phyloP scores from a whole-genome alignment of 2,113 vertebrate species.

The Myotis davidii region DNA sequence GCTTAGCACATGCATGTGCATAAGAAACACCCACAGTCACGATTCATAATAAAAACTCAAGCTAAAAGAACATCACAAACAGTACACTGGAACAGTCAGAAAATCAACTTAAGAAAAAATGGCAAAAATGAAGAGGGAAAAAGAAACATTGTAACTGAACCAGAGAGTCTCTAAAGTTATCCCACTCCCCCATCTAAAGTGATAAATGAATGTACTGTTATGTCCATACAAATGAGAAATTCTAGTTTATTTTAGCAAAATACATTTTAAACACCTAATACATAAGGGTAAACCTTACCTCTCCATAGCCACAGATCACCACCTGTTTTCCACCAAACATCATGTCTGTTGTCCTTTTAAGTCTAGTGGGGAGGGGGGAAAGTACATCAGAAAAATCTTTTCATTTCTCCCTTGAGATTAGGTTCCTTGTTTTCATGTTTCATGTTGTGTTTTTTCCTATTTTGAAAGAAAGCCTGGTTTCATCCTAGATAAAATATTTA shows the following conservation, averaged over 20 bases:
- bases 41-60: conserved; percentile 76
- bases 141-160: conserved; percentile 37
- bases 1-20: conserved; percentile 55
- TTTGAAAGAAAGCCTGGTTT: conserved; percentile 57
- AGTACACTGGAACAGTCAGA: conserved; percentile 48
- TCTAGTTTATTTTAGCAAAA: neutral
- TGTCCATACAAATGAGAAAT: neutral
- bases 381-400: conserved; percentile 34
- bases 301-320: conserved; percentile 98
- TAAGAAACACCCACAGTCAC: conserved; percentile 74
- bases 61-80: conserved; percentile 69
- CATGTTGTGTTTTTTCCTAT: neutral
- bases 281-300: conserved; percentile 86
- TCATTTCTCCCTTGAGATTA: neutral
- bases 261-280: conserved; percentile 1
- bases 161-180: neutral
- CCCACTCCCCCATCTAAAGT: neutral
- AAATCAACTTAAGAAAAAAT: conserved; percentile 47
- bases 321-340: conserved; percentile 99
- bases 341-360: conserved; percentile 98
- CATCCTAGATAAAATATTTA: conserved; percentile 14
- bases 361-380: conserved; percentile 80
- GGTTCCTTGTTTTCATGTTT: neutral
- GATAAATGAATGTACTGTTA: neutral
- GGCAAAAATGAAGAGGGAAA: conserved; percentile 43